These are phyloP conservation scores for Drosophila ficusphila DNA, from an alignment of 1,140 invertebrate genomes.

Conservation along the genomic window DNA sequence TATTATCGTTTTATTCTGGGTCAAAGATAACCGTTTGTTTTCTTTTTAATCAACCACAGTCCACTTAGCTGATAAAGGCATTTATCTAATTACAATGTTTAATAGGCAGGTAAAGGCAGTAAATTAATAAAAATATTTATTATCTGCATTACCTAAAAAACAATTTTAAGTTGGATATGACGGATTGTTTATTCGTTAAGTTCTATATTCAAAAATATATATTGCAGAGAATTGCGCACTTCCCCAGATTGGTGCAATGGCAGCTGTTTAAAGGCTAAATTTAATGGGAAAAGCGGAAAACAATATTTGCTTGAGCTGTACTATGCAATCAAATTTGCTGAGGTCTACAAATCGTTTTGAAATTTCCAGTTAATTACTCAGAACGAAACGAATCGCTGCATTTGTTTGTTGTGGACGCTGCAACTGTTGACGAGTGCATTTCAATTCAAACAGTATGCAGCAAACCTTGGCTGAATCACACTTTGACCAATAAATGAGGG, in stretches of 20 bases:
- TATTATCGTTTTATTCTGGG: background rate
- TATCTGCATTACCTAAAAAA: no score
- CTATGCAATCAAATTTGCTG: slow-evolving; percentile 26
- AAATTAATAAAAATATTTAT: background rate
- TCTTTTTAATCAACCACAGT: background rate
- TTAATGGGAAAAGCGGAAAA: slow-evolving; percentile 25
- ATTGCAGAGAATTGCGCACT: background rate
- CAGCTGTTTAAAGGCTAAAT: slow-evolving; percentile 10
- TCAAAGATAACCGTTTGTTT: background rate
- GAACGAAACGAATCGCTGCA: slow-evolving; percentile 26
- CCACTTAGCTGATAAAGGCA: background rate
- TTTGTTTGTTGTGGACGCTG: slow-evolving; percentile 24
- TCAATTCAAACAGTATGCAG: slow-evolving; percentile 1
- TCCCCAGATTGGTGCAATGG: background rate
- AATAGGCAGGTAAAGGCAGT: background rate
- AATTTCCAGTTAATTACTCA: slow-evolving; percentile 40
- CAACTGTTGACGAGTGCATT: slow-evolving; percentile 15
- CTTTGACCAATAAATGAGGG: background rate
- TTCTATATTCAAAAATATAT: no score
- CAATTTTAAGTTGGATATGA: no score
- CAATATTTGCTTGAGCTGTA: slow-evolving; percentile 1
- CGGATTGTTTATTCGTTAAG: no score
- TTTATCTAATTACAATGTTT: background rate
- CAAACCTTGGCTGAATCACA: slow-evolving; percentile 13
- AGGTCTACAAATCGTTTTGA: slow-evolving; percentile 20